phyloP scores from a whole-genome alignment of 2,888 invertebrate genomes.

The Tinea semifulvella region DNA sequence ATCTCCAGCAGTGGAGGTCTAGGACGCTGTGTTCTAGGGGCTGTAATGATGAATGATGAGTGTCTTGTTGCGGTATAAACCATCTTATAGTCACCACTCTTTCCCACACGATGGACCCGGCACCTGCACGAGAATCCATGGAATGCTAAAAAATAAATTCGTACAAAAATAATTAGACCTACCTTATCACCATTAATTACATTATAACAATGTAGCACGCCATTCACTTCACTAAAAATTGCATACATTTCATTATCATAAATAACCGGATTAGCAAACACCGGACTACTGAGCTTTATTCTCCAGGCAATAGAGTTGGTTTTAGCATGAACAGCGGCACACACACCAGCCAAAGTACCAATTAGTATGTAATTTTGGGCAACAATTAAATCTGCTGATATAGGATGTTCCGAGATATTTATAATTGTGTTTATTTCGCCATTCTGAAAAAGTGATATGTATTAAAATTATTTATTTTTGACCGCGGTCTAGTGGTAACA shows the following conservation, averaged over 20 bases:
- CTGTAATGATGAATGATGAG: no score
- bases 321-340: conserved; percentile 58
- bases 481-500: no score
- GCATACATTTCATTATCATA: conserved; percentile 62
- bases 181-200: conserved; percentile 59
- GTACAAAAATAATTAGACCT: conserved; percentile 8
- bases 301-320: conserved; percentile 69
- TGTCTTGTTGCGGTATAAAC: no score
- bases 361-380: conserved; percentile 46
- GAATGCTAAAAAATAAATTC: no score
- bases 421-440: conserved; percentile 46
- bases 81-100: no score
- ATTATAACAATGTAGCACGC: conserved; percentile 62
- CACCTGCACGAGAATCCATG: no score
- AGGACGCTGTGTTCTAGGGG: no score
- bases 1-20: no score
- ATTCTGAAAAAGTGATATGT: conserved; percentile 41
- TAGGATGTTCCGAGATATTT: conserved; percentile 44
- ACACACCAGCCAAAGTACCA: conserved; percentile 69
- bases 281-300: conserved; percentile 63
- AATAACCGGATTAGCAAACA: conserved; percentile 72
- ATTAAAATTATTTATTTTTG: no score
- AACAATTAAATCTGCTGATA: conserved; percentile 54
- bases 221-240: conserved; percentile 64
- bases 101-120: no score